Conservation (phyloP, 2,888 invertebrate species). For the Troilus luridus region DNA sequence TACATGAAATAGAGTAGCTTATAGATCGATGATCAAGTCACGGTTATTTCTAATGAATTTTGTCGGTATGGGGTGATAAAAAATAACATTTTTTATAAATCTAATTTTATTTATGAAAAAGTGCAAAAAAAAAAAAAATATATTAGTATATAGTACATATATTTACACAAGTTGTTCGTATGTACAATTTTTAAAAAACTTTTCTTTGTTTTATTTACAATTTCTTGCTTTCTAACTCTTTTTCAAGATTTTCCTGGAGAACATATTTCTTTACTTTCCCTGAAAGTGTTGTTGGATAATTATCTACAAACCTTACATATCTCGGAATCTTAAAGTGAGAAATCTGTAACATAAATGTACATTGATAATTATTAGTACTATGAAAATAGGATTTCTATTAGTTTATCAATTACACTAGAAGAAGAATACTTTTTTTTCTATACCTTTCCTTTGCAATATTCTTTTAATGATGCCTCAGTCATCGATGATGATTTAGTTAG, state of each 20-base stretch:
- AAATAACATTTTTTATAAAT: background rate
- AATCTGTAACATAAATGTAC: conserved; percentile 69
- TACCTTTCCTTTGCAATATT: conserved; percentile 76
- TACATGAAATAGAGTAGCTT: no score
- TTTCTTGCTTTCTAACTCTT: conserved; percentile 56
- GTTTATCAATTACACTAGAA: background rate
- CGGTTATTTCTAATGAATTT: no score
- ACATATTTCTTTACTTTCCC: conserved; percentile 87
- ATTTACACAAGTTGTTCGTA: background rate
- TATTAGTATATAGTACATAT: background rate
- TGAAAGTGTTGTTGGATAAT: conserved; percentile 85
- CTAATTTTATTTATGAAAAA: background rate
- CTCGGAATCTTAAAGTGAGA: conserved; percentile 87
- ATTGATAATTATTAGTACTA: background rate
- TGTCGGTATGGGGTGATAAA: background rate
- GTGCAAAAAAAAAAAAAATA: background rate
- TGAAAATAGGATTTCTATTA: background rate
- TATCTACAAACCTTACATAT: conserved; percentile 76
- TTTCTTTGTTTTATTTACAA: background rate
- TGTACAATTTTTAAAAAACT: background rate
- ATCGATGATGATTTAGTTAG: conserved; percentile 73
- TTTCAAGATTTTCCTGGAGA: conserved; percentile 69
- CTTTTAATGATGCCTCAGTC: conserved; percentile 74
- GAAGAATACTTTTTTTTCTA: conserved; percentile 3
- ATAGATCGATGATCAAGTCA: no score